Conservation (phyloP, 2,113 vertebrate species). For the Misgurnus anguillicaudatus region DNA sequence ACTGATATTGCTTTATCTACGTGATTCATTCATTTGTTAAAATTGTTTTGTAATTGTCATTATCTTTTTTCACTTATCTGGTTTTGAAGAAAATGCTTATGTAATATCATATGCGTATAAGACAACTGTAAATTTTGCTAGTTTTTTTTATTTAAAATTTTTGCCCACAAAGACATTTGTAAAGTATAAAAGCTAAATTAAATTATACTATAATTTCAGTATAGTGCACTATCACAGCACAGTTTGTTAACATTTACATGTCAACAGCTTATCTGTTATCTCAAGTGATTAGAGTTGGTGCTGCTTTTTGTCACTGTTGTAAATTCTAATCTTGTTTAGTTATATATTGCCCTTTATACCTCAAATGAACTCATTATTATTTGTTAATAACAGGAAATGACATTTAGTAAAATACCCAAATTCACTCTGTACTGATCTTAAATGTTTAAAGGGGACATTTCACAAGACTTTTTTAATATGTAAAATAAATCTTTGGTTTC, state of each 20-base stretch:
- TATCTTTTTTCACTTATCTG: neutral
- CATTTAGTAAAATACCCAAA: neutral
- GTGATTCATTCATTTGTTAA: neutral
- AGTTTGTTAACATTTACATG: neutral
- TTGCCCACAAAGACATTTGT: too few species aligned
- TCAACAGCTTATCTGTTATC: constrained; percentile 1
- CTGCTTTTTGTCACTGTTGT: neutral
- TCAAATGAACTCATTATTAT: neutral
- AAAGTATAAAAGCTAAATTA: too few species aligned
- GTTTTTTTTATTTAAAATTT: too few species aligned
- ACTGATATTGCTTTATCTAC: neutral
- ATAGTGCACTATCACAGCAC: neutral
- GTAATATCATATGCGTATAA: too few species aligned
- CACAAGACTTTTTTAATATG: too few species aligned
- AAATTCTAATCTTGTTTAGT: neutral
- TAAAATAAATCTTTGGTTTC: too few species aligned
- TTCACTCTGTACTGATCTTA: neutral
- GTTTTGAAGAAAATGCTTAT: neutral
- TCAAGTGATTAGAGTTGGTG: neutral
- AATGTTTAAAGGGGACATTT: too few species aligned
- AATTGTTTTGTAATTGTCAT: neutral
- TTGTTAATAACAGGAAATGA: too few species aligned
- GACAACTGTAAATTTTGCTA: too few species aligned
- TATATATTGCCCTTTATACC: neutral
- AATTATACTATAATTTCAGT: neutral